Evolutionary conservation across 2,888 invertebrate species (phyloP), one percentile per base, ranked within the genome.

Genomic region (Ophioninae sp.): DNA sequence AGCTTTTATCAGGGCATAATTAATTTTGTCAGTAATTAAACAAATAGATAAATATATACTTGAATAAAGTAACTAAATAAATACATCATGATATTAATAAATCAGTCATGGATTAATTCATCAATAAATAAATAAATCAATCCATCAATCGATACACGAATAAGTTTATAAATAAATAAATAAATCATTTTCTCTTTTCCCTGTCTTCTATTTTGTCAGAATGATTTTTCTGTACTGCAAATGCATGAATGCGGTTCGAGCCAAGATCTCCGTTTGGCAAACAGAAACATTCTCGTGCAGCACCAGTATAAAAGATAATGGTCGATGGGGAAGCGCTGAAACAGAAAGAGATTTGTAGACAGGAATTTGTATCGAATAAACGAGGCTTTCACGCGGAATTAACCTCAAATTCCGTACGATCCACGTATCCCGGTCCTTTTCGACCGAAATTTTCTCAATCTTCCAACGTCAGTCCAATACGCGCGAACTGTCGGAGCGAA

Each of bases 371-470:
- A 79, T 69, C 75, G 56, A 21, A 70, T 30, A 75, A 64, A 67
- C 67, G 72, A 72, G 67, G 84, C 70, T 79, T 79, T 81, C 75
- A 30, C 41, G 81, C 62, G 23, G 70, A 84, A 84, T 84, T 81
- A 81, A 81, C 69, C 69, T 68, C n/a, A 57, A 39, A 79, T 41
- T 39, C 56, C 20, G 8, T 39, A 41, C 39, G 30, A 44, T 59
- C 21, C 70, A 65, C 68, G 21, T 62, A 39, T 59, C 57, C 62
- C 20, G 56, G 74, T 82, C 56, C 65, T 57, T 76, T 44, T 21
- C 59, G 57, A 67, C 61, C 21, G 44, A 61, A 50, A 23, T 64
- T 67, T 68, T 74, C 65, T 74, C 70, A 50, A 21, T 50, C 61
- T 57, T 20, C 44, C 44, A 8, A 21, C 70, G 69, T 69, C 69